A percentile compares a stretch with the other conserved stretches of the same genome.
These are phyloP conservation scores for Pterocles gutturalis DNA, from an alignment of 2,113 vertebrate species.

Conservation along the genomic window DNA sequence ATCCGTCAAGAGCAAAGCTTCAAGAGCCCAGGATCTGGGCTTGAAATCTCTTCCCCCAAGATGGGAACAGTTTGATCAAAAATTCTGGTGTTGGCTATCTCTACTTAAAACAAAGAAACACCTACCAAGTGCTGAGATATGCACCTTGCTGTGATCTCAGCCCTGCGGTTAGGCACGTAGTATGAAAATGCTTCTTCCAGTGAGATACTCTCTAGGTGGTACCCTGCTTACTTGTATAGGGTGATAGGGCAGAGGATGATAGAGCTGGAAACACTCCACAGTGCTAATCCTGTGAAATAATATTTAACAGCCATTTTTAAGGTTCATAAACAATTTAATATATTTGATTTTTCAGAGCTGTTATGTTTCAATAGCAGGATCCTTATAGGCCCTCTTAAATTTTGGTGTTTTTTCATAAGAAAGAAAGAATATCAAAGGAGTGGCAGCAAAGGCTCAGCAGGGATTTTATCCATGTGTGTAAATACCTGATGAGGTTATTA, in stretches of 20 bases:
- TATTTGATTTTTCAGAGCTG: not conserved
- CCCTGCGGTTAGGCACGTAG: rapidly evolving
- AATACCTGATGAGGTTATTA: not conserved
- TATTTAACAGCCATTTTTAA: not conserved
- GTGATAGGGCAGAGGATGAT: not conserved
- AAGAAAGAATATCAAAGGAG: not conserved
- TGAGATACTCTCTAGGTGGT: not conserved
- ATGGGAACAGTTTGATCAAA: not conserved
- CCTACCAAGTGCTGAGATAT: not conserved
- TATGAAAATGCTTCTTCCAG: not conserved
- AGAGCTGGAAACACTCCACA: not conserved
- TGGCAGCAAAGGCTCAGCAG: not conserved
- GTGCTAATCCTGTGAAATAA: not conserved
- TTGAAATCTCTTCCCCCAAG: not conserved
- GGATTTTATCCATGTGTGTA: not conserved
- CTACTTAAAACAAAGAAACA: not conserved
- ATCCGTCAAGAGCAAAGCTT: not conserved
- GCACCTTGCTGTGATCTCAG: not conserved
- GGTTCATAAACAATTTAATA: not conserved
- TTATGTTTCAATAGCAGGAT: not conserved
- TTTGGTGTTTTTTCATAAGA: not conserved
- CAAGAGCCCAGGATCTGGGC: not conserved
- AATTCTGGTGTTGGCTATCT: not conserved
- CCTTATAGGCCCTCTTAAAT: not conserved
- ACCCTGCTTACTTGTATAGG: not conserved